Evolutionary conservation across 1,140 invertebrate genomes (phyloP).

Genomic region (Caenorhabditis brenneri): DNA sequence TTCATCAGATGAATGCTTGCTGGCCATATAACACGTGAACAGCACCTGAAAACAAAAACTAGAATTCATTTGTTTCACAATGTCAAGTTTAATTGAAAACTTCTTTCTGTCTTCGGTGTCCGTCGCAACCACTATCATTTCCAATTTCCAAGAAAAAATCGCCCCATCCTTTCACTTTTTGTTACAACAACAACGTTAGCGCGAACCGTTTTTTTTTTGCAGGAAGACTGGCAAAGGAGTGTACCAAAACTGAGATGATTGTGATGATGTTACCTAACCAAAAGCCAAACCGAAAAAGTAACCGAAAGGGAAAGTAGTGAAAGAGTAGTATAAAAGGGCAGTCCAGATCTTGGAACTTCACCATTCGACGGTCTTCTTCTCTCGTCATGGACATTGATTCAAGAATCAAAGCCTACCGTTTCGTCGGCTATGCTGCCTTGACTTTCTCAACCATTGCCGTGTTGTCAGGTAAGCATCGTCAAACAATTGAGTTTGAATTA

Average conservation of each 20-base stretch:
- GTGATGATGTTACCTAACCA: slow-evolving; percentile 23
- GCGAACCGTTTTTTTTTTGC: background rate
- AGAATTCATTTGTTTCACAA: slow-evolving; percentile 30
- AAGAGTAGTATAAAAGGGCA: background rate
- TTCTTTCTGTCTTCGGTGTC: background rate
- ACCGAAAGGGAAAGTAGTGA: background rate
- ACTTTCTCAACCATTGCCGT: slow-evolving; percentile 21
- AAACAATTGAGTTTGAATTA: no score
- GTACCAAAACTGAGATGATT: background rate
- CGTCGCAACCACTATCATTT: background rate
- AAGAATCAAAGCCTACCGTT: slow-evolving; percentile 48
- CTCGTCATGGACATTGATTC: slow-evolving; percentile 58
- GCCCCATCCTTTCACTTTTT: slow-evolving; percentile 9
- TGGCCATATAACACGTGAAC: slow-evolving; percentile 96
- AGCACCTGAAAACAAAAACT: slow-evolving; percentile 76
- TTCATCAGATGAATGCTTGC: slow-evolving; percentile 89
- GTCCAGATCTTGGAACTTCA: background rate
- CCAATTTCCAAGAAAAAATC: background rate
- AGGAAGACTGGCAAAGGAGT: background rate
- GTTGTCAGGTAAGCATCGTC: background rate
- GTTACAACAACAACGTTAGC: background rate
- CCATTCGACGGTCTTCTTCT: slow-evolving; percentile 25
- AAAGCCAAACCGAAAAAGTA: slow-evolving; percentile 15
- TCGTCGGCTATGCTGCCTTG: no score
- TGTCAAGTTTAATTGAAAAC: slow-evolving; percentile 27